A percentile compares a stretch with the other conserved stretches of the same genome.
Conservation (phyloP, 2,113 vertebrate genomes). For the Pardalotus punctatus region DNA sequence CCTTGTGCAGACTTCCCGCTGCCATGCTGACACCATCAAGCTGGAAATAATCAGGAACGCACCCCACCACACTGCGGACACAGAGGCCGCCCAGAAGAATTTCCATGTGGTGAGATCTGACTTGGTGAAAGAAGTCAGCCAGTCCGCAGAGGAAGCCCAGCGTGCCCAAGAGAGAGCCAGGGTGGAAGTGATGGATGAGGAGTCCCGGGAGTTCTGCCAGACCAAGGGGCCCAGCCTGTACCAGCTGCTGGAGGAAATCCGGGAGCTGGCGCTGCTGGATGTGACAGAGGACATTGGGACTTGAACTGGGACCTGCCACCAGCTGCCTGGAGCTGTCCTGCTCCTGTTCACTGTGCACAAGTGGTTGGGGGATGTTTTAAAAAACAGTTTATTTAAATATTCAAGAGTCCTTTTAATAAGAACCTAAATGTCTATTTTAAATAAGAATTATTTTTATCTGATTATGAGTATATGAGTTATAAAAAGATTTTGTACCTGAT, state of each 20-base stretch:
- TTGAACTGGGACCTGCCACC: neutral
- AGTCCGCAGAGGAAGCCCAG: constrained; percentile 80
- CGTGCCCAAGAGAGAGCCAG: constrained; percentile 68
- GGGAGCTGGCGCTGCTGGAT: constrained; percentile 84
- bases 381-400: neutral
- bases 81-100: neutral
- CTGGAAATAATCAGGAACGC: constrained; percentile 83
- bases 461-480: neutral
- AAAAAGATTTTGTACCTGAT: neutral
- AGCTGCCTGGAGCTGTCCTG: too few species aligned
- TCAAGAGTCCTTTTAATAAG: neutral
- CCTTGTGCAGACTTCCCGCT: constrained; percentile 75
- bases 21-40: constrained; percentile 79
- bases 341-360: neutral
- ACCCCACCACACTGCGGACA: constrained; percentile 15
- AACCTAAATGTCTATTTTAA: constrained; percentile 35
- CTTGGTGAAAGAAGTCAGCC: constrained; percentile 85
- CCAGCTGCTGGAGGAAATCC: constrained; percentile 88
- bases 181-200: constrained; percentile 63
- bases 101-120: constrained; percentile 59
- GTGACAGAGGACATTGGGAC: constrained; percentile 21
- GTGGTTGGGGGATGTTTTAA: neutral
- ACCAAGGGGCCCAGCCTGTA: constrained; percentile 85
- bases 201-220: constrained; percentile 83
- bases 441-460: constrained; percentile 8